Base-by-base conservation (phyloP, 2,797 vertebrate genomes). In the Chaetodon trifasciatus region DNA sequence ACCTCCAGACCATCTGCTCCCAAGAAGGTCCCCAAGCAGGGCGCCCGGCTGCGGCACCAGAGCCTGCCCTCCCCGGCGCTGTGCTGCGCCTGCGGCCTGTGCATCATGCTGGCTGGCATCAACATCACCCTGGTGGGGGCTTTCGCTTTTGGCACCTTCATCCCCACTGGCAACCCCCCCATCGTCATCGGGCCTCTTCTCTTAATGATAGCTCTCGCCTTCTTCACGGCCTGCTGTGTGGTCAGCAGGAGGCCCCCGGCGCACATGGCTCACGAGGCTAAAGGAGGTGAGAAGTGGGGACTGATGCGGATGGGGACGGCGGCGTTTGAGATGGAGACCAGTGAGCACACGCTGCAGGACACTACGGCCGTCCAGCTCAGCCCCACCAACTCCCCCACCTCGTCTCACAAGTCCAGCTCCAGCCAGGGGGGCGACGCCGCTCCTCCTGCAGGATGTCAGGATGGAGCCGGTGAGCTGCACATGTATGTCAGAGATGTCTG, bases 41-140 rank as follows among this genome's bases (percentile, higher is more conserved):
- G 82, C 5, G 61, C 63, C 24, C 94, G 92, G 49, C 49, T 21
- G 28, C 93, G n/a, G 89, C 94, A 93, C 8, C 95, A 95, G 47
- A 94, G 95, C 42, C 92, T 97, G 32, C 97, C 96, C 0, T 98
- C 97, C 3, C 98, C 97, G 0, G 97, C 97, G 0, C 95, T 99
- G 60, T 98, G 97, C 93, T 99, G 98, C 0, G 97, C 97, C 61
- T 99, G 98, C 19, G 97, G 98, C 23, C 96, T 99, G 56, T 98
- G 98, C 94, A 96, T 97, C 93, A 96, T 99, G 96, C 93, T 99
- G 42, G 98, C 97, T 0, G 98, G 98, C 79, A 96, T 99, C 92
- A 99, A 99, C 94, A 97, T 99, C 93, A 99, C 98, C 24, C 88
- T 99, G 65, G 97, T 98, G 84, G 98, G 98, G 6, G 97, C 96